Evolutionary conservation across 2,113 vertebrate species (phyloP).

Genomic region (Corythaeola cristata): DNA sequence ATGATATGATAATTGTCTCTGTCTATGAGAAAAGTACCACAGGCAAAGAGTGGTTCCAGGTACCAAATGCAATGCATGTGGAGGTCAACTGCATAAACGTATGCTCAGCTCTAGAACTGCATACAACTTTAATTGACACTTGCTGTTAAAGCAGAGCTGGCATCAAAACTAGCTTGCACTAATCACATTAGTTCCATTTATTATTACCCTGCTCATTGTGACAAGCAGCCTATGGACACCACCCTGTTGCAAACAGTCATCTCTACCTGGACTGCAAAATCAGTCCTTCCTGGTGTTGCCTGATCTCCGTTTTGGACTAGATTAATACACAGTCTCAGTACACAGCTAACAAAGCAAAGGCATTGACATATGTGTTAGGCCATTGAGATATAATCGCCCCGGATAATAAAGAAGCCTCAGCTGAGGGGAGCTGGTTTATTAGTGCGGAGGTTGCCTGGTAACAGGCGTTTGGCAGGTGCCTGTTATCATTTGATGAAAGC

Average conservation of each 20-base stretch:
- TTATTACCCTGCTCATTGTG: neutral
- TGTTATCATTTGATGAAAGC: neutral
- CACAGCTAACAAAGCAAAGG: neutral
- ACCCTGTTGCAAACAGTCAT: neutral
- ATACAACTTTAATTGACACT: neutral
- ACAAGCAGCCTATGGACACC: neutral
- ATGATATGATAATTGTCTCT: neutral
- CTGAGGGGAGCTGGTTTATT: neutral
- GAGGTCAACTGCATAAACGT: neutral
- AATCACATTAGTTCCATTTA: neutral
- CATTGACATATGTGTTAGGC: neutral
- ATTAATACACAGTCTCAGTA: neutral
- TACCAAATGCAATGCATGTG: neutral
- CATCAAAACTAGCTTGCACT: neutral
- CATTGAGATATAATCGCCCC: neutral
- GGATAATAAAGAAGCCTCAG: neutral
- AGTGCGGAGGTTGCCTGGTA: neutral
- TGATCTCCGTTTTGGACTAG: neutral
- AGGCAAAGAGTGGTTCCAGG: neutral
- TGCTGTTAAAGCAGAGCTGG: neutral
- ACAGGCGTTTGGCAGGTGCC: constrained; percentile 13
- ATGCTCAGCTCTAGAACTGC: neutral
- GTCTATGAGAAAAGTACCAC: neutral
- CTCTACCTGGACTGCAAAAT: neutral
- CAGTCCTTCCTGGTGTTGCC: neutral